phyloP scores from a whole-genome alignment of 2,113 vertebrate genomes.

The Eulemur rufifrons region DNA sequence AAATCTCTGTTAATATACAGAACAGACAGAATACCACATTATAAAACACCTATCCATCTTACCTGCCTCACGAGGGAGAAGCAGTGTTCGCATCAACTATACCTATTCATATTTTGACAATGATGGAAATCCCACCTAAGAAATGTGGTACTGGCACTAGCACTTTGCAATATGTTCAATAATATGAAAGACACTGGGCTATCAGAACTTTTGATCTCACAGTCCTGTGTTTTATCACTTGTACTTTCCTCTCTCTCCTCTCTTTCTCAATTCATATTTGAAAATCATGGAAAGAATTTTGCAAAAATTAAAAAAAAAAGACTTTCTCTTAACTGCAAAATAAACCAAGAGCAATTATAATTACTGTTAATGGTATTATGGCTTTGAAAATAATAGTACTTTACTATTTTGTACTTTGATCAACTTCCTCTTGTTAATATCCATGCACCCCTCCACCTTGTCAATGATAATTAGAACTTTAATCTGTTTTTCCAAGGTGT shows the following conservation, averaged over 20 bases:
- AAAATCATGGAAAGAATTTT: background rate
- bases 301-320: background rate
- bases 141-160: background rate
- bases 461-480: constrained; percentile 21
- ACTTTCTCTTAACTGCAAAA: constrained; percentile 12
- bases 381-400: background rate
- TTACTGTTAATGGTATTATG: background rate
- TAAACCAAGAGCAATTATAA: background rate
- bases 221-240: background rate
- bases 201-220: background rate
- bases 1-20: constrained; percentile 9
- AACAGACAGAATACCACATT: background rate
- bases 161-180: background rate
- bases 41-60: background rate
- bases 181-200: background rate
- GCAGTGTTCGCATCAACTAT: background rate
- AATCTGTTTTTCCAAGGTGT: constrained; percentile 53
- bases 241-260: background rate
- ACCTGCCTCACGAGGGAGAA: background rate
- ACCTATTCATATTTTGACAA: background rate
- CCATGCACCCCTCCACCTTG: constrained; percentile 9
- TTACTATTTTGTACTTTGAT: background rate
- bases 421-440: background rate
- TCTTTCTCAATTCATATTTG: background rate
- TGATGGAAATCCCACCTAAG: background rate